Evolutionary conservation across 2,797 vertebrate genomes (phyloP), one percentile per base, ranked within the genome.

Genomic region (Botia kubotai): DNA sequence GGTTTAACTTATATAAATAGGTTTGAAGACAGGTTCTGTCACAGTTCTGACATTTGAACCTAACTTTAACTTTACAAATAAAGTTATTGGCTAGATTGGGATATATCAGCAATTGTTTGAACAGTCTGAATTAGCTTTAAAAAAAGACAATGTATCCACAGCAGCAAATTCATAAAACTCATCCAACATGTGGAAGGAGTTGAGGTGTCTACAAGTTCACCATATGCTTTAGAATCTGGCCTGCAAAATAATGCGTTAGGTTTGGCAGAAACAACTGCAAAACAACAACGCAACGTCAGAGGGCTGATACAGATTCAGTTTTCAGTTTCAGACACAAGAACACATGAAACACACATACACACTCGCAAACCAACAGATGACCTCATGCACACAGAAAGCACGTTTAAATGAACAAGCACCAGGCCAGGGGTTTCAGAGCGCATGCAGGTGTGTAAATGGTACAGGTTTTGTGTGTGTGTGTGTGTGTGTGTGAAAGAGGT

Each of bases 161-260:
- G 23, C 23, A 26, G 7, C 39, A 43, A 43, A 43, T 43, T 43
- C 39, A 36, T 36, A 6, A 36, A 36, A 36, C 6, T 4, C 33
- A 4, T 36, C 6, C 33, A 36, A 6, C 6, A 6, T 36, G 33
- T 81, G 86, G 79, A 48, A 77, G 66, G 79, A 39, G 69, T 19
- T 83, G 82, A 86, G 60, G 71, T 87, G 83, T 83, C 85, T 85
- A 85, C 50, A 74, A 83, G 65, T 87, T 88, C 89, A 39, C 86
- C 85, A 84, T 48, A 85, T 80, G 46, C 89, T 86, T 91, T 86
- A 75, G 82, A 62, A 85, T 87, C 43, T 46, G 43, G 8, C 43
- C 85, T 71, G 87, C 72, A 74, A 84, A 90, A 87, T 79, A 85
- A 83, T 77, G 66, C 88, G n/a, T 77, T 92, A 90, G 89, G 86